These are phyloP conservation scores for Archaeoteleia sp. DNA, from an alignment of 2,888 invertebrate species.

Conservation along the genomic window DNA sequence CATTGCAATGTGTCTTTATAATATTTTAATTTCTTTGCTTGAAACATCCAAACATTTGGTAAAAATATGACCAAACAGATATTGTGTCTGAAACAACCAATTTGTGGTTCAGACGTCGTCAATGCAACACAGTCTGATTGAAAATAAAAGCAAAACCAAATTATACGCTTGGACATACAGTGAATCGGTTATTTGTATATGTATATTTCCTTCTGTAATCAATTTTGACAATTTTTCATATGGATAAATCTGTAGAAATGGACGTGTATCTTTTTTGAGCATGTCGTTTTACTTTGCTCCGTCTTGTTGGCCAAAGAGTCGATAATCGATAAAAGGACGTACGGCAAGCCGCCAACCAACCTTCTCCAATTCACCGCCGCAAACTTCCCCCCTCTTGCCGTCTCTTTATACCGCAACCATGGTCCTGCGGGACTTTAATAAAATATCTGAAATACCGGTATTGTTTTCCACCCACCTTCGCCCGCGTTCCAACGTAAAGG, in stretches of 20 bases:
- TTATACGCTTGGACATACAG: no score
- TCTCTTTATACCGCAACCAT: slow-evolving; percentile 55
- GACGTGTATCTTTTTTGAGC: slow-evolving; percentile 8
- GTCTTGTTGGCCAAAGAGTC: slow-evolving; percentile 56
- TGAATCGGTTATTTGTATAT: no score
- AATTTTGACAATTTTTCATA: slow-evolving; percentile 1
- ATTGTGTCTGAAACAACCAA: no score
- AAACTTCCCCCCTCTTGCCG: slow-evolving; percentile 33
- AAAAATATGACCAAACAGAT: no score
- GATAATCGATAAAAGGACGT: slow-evolving; percentile 68
- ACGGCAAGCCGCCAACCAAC: slow-evolving; percentile 53
- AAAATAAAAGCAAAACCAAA: no score
- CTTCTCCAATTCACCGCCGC: slow-evolving; percentile 49
- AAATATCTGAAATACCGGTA: slow-evolving; percentile 72
- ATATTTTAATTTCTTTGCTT: no score
- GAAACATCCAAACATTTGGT: no score
- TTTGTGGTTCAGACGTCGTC: no score
- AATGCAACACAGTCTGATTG: no score
- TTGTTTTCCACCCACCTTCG: slow-evolving; percentile 62
- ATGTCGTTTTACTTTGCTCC: slow-evolving; percentile 17
- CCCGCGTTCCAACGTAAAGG: slow-evolving; percentile 44
- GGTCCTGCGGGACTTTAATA: slow-evolving; percentile 69
- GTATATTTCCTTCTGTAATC: no score
- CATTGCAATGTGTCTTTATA: no score
- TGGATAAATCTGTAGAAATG: not conserved